These are phyloP conservation scores for Festucalex cinctus DNA, from an alignment of 2,113 vertebrate species.

Conservation along the genomic window DNA sequence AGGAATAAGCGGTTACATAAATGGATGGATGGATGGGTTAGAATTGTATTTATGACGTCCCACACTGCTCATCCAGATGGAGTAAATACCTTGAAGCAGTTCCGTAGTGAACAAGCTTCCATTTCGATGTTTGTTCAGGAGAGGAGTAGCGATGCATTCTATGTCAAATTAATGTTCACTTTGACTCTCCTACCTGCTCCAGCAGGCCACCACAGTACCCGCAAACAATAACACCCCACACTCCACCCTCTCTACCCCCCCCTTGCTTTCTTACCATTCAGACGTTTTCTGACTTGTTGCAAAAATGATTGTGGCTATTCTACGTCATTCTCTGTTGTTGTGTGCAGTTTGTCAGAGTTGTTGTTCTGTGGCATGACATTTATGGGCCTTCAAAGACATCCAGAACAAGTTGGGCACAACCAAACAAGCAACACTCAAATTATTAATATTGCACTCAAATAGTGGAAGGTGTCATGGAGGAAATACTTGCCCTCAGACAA, in stretches of 20 bases:
- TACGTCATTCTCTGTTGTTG: constrained; percentile 71
- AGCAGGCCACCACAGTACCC: constrained; percentile 31
- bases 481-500: background rate
- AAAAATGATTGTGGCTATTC: constrained; percentile 70
- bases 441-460: background rate
- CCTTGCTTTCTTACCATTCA: constrained; percentile 70
- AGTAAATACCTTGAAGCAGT: constrained; percentile 68
- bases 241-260: background rate
- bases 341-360: constrained; percentile 40
- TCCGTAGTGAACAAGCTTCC: constrained; percentile 68
- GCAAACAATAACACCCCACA: constrained; percentile 45
- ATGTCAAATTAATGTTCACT: constrained; percentile 48
- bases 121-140: constrained; percentile 56
- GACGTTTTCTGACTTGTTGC: constrained; percentile 68
- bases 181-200: constrained; percentile 51
- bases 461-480: background rate
- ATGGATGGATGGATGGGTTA: background rate
- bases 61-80: background rate
- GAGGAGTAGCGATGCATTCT: constrained; percentile 62
- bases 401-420: constrained; percentile 66
- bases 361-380: constrained; percentile 61
- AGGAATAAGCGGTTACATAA: background rate
- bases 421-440: constrained; percentile 17
- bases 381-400: constrained; percentile 70
- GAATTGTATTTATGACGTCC: background rate